Conservation (phyloP, 2,113 vertebrate species). For the Synodontis membranacea region DNA sequence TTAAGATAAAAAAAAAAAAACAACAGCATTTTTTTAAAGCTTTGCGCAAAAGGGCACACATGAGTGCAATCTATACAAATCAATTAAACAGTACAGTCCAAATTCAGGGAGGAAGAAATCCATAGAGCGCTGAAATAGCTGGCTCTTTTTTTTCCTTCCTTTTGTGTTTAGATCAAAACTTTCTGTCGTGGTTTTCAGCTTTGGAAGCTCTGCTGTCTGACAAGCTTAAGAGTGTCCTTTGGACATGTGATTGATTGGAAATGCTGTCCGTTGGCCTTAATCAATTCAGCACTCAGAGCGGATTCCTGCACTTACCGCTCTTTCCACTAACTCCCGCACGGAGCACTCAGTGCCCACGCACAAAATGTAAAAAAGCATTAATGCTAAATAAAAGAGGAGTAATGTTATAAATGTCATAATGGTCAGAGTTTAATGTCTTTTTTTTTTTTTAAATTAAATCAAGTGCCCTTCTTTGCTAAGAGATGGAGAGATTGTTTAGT, state of each 20-base stretch:
- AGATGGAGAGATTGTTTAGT: background rate
- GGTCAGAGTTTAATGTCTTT: background rate
- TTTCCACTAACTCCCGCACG: background rate
- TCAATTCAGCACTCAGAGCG: background rate
- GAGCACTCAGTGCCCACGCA: background rate
- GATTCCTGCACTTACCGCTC: background rate
- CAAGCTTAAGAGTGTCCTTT: slow-evolving; percentile 27
- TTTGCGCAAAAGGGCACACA: slow-evolving; percentile 18
- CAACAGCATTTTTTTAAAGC: too few species aligned
- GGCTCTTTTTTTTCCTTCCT: slow-evolving; percentile 23
- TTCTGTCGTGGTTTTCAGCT: slow-evolving; percentile 27
- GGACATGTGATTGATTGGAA: slow-evolving; percentile 30
- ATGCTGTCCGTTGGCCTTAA: slow-evolving; percentile 14
- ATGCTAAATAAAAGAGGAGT: background rate
- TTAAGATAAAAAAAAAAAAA: background rate
- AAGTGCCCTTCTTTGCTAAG: background rate
- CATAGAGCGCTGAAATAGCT: slow-evolving; percentile 15
- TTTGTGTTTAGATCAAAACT: slow-evolving; percentile 18
- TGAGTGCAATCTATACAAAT: slow-evolving; percentile 30
- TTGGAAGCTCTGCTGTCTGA: slow-evolving; percentile 14
- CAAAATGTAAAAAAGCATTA: background rate
- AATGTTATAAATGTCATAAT: background rate
- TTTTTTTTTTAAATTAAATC: background rate
- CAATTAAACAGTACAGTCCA: slow-evolving; percentile 26
- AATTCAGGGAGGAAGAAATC: slow-evolving; percentile 29